Conservation (phyloP, 2,888 invertebrate genomes). For the Cephus pygmeus region DNA sequence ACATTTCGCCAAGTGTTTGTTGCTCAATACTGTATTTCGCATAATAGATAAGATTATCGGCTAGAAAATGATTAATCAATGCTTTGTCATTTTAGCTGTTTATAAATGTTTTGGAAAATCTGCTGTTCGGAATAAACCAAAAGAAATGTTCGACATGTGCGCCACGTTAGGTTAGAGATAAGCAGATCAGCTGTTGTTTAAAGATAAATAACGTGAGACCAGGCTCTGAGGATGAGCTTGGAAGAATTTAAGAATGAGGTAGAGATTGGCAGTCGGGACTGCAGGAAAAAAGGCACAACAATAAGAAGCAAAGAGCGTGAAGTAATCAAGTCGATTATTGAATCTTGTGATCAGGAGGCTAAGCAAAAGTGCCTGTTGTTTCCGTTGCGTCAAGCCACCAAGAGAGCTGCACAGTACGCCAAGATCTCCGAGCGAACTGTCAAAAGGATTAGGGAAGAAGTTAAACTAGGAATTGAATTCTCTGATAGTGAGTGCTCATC, state of each 20-base stretch:
- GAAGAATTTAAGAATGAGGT: slow-evolving; percentile 25
- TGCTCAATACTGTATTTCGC: neutral
- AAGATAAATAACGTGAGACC: neutral
- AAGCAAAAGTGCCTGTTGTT: slow-evolving; percentile 23
- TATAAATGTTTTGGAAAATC: neutral
- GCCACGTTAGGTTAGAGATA: neutral
- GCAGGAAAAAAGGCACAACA: slow-evolving; percentile 25
- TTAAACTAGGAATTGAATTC: slow-evolving; percentile 27
- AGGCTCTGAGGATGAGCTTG: slow-evolving; percentile 18
- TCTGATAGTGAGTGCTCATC: slow-evolving; percentile 17
- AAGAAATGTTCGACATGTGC: neutral
- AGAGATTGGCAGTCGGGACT: slow-evolving; percentile 18
- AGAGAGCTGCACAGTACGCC: slow-evolving; percentile 27
- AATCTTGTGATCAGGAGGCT: slow-evolving; percentile 27
- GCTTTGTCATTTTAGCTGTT: neutral
- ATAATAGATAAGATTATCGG: neutral
- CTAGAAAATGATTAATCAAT: neutral
- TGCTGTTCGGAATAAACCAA: neutral
- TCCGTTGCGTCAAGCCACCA: slow-evolving; percentile 28
- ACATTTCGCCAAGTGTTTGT: neutral
- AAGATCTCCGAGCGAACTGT: slow-evolving; percentile 27
- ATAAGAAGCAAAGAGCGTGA: slow-evolving; percentile 28
- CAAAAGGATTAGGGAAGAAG: slow-evolving; percentile 27
- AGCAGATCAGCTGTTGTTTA: neutral
- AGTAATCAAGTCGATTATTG: slow-evolving; percentile 25